Evolutionary conservation across 2,888 invertebrate species (phyloP), one percentile per base, ranked within the genome.

Genomic region (Latrodectus hesperus): DNA sequence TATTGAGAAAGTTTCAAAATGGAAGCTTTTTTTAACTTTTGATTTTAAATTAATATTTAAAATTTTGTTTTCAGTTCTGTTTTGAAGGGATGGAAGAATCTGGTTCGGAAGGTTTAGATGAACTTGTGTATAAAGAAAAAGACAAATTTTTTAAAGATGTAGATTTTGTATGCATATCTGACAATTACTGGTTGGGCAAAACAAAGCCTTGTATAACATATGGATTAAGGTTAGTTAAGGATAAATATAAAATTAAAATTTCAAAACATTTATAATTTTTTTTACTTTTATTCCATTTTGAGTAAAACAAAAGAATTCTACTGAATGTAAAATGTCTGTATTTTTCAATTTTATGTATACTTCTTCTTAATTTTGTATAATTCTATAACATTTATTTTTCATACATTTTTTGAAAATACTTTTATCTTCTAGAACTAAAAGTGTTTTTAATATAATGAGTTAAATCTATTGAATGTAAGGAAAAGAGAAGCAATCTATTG

Each of bases 71-170:
- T 68, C 91, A 95, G 94, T 99, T 99, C 92, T 94, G 97, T 16
- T 96, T 99, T 92, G 99, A 99, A 94, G 98, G 98, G 82, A 99
- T 99, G 99, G 99, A 99, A 93, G 99, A 99, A 92, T 96, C 96
- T 88, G 99, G 99, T 9, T 99, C 98, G 88, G 96, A 96, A 92
- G 99, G 99, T n/a, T 93, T 99, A 49, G 98, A 98, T 92, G 96
- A 96, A 0, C 93, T 98, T 12, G 93, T 99, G 0, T 93, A 93
- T 90, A 92, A 94, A 0, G 93, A 94, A 90, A 96, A 96, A 91
- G 95, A 96, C 90, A 94, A 94, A 51, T 98, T 98, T 92, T 94
- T 99, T 60, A 94, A 93, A 91, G 92, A 94, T 91, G 95, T 97
- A 0, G 98, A 99, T 92, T 99, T 95, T 93, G 97, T 98, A 17